Evolutionary conservation across 2,888 invertebrate genomes (phyloP).

Genomic region (Rugalucina vietnamica): DNA sequence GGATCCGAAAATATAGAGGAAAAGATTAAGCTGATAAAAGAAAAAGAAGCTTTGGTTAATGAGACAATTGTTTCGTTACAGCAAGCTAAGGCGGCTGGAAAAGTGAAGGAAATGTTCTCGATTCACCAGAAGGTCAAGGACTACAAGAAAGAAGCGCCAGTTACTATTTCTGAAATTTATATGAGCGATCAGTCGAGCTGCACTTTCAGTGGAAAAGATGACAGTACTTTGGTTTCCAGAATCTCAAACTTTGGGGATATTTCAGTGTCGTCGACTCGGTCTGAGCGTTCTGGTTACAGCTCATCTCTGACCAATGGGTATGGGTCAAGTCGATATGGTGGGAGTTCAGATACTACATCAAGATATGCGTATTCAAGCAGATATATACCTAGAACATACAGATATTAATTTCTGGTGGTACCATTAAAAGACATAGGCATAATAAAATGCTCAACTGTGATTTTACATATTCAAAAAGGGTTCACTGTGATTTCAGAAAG

Average conservation of each 20-base stretch:
- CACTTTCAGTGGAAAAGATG: constrained; percentile 69
- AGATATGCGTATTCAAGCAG: not conserved
- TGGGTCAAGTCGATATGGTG: not conserved
- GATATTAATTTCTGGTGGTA: no score
- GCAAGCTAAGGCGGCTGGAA: constrained; percentile 64
- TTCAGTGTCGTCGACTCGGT: constrained; percentile 4
- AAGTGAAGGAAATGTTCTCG: constrained; percentile 73
- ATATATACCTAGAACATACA: not conserved
- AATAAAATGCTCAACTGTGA: no score
- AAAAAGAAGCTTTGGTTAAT: constrained; percentile 50
- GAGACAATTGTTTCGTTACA: constrained; percentile 64
- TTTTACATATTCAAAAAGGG: no score
- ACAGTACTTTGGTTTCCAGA: constrained; percentile 61
- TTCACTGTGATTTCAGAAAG: no score
- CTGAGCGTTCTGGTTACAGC: not conserved
- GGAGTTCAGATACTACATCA: not conserved
- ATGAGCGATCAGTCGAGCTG: constrained; percentile 68
- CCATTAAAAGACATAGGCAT: no score
- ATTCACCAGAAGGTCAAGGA: constrained; percentile 67
- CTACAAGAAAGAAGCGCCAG: constrained; percentile 65
- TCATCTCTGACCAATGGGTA: not conserved
- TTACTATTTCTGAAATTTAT: constrained; percentile 68
- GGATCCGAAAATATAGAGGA: constrained; percentile 67
- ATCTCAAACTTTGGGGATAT: constrained; percentile 76
- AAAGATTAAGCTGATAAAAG: constrained; percentile 62